Conservation (phyloP, 2,113 vertebrate species). For the Oncorhynchus mykiss region DNA sequence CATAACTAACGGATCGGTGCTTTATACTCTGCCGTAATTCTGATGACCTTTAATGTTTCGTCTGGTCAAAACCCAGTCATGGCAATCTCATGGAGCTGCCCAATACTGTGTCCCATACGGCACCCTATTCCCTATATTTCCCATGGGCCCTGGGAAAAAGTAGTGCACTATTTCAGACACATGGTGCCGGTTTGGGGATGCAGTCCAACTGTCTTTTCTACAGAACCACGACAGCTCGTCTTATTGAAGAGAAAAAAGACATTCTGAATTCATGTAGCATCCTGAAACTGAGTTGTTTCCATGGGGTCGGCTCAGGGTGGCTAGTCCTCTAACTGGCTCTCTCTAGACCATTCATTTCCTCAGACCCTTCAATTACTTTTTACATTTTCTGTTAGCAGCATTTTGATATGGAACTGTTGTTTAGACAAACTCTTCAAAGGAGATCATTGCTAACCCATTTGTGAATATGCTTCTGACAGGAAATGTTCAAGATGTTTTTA, state of each 20-base stretch:
- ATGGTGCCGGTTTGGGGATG: not conserved
- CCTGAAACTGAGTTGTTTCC: not conserved
- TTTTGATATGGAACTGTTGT: not conserved
- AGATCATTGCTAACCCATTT: not conserved
- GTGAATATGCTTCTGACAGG: not conserved
- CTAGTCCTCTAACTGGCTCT: not conserved
- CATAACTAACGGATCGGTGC: not conserved
- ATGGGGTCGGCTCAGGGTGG: not conserved
- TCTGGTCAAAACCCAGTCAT: not conserved
- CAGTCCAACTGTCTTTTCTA: not conserved
- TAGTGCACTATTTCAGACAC: not conserved
- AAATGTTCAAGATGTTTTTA: not conserved
- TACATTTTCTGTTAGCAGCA: not conserved
- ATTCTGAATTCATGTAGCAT: not conserved
- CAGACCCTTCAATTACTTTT: not conserved
- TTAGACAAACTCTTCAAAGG: not conserved
- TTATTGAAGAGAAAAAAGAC: not conserved
- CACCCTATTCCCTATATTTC: no score
- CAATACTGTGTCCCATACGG: no score
- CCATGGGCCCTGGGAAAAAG: no score
- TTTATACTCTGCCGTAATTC: not conserved
- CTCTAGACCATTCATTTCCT: not conserved
- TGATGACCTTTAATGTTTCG: not conserved
- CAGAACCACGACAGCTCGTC: not conserved
- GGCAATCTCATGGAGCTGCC: no score